Evolutionary conservation across 2,113 vertebrate genomes (phyloP), one percentile per base, ranked within the genome.

Genomic region (Campylomormyrus numenius): DNA sequence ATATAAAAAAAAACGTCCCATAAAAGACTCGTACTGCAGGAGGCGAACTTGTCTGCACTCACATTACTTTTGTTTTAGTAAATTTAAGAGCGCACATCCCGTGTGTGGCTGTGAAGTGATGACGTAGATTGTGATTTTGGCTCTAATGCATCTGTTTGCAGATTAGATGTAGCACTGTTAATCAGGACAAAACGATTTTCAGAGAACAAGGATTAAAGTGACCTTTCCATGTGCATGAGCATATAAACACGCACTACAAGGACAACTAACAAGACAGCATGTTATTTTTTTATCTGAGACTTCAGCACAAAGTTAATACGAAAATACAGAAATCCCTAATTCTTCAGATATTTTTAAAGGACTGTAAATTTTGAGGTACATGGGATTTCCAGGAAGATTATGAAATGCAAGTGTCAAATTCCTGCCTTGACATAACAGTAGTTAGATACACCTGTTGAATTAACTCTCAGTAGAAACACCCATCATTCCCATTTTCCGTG

Each of bases 381-480:
- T 70, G 27, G n/a, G 62, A 11, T 70, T 80, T 42, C 6, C 35
- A 19, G 31, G 19, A 19, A 42, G 35, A 80, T 42, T 42, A 42
- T 39, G 15, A 19, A 80, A 77, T 39, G 15, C 27, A 15, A 31
- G 31, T 39, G 70, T 77, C 31, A 39, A 35, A 80, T 80, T 35
- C 13, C 35, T 39, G 15, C 35, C 3, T 80, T 21, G 35, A 42
- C 35, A 42, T 42, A 39, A 85, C 35, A 85, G 45, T 85, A 48
- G 45, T 46, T 85, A 48, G 39, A 48, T 85, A 85, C 39, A 85
- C 83, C 83, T 85, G 83, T 85, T 85, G 83, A 46, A 48, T n/a
- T 85, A 48, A 85, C 83, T 24, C 21, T 24, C 83, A 48, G 45
- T 19, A 45, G 15, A 21, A 83, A 83, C n/a, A 45, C 35, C 77